Evolutionary conservation across 2,888 invertebrate genomes (phyloP).

Genomic region (Phortica magna): DNA sequence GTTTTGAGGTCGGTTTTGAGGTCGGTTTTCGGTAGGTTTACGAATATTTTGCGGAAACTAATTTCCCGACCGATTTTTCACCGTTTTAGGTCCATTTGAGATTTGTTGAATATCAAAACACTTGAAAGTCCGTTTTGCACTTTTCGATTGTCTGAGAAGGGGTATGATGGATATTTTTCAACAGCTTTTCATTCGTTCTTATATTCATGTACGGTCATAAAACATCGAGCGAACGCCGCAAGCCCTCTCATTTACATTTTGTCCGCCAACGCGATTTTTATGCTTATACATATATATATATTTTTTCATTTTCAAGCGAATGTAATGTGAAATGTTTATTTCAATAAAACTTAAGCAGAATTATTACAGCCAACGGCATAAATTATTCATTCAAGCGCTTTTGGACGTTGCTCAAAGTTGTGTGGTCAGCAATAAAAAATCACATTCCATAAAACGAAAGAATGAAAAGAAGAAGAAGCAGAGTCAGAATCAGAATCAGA

Average conservation of each 20-base stretch:
- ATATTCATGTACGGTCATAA: no score
- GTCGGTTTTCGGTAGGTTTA: no score
- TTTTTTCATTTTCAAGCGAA: background rate
- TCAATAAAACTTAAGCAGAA: constrained; percentile 32
- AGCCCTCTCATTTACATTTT: constrained; percentile 22
- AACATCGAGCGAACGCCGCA: background rate
- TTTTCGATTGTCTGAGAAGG: no score
- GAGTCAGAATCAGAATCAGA: background rate
- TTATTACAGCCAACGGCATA: constrained; percentile 26
- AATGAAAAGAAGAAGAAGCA: background rate
- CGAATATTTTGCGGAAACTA: no score
- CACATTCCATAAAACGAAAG: background rate
- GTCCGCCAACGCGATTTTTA: background rate
- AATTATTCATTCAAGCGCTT: constrained; percentile 18
- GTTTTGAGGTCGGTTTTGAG: no score
- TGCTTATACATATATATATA: background rate
- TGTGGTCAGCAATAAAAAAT: constrained; percentile 23
- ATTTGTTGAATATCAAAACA: no score
- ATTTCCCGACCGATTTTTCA: no score
- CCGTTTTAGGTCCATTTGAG: no score
- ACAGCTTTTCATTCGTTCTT: no score
- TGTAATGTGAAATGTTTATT: constrained; percentile 6
- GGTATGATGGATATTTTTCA: no score
- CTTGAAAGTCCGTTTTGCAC: no score
- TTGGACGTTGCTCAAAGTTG: background rate